phyloP scores from a whole-genome alignment of 2,888 invertebrate genomes.

The Drosophila fungiperda region DNA sequence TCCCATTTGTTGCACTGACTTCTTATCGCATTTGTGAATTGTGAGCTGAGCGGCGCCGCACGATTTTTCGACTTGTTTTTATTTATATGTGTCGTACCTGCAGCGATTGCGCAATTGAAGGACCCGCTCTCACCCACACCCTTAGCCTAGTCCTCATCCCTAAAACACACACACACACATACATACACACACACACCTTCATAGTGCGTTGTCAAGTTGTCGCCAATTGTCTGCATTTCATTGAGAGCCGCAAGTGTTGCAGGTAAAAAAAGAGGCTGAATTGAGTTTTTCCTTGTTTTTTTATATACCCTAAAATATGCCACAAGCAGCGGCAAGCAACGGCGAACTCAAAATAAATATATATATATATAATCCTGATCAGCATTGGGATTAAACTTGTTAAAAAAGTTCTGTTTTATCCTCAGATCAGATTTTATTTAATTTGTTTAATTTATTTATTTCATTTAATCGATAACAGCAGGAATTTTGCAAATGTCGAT shows the following conservation, averaged over 20 bases:
- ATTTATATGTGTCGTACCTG: slow-evolving; percentile 29
- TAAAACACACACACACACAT: background rate
- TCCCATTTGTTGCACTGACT: slow-evolving; percentile 1
- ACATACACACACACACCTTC: slow-evolving; percentile 22
- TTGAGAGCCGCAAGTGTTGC: slow-evolving; percentile 52
- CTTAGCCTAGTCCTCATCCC: slow-evolving; percentile 4
- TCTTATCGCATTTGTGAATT: slow-evolving; percentile 51
- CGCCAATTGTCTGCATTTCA: slow-evolving; percentile 79
- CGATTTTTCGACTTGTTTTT: slow-evolving; percentile 31
- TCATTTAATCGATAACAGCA: background rate
- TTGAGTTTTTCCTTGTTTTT: background rate
- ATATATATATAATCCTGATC: background rate
- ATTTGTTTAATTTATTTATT: background rate
- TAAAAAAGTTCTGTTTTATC: background rate
- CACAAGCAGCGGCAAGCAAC: background rate
- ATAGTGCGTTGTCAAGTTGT: slow-evolving; percentile 62
- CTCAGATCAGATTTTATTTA: background rate
- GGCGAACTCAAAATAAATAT: background rate
- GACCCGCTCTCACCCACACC: slow-evolving; percentile 4
- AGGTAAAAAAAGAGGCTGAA: slow-evolving; percentile 50
- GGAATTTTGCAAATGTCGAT: rapidly evolving
- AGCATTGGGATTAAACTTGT: background rate
- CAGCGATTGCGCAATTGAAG: slow-evolving; percentile 37
- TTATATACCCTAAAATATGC: background rate
- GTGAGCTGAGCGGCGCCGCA: slow-evolving; percentile 80